phyloP scores from a whole-genome alignment of 2,113 vertebrate genomes.

The Lucifuga dentata region DNA sequence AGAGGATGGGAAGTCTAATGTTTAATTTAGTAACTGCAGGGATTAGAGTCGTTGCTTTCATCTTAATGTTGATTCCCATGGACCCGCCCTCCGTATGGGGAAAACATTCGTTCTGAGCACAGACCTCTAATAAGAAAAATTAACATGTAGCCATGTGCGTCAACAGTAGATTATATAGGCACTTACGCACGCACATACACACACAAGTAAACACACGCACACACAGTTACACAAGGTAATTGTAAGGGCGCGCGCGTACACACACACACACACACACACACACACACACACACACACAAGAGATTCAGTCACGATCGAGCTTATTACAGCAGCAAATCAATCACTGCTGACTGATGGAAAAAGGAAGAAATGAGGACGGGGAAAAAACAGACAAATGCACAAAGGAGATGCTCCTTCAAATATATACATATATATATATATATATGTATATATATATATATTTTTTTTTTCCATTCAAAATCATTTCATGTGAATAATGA shows the following conservation, averaged over 20 bases:
- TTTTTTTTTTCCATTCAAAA: constrained; percentile 21
- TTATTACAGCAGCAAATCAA: constrained; percentile 69
- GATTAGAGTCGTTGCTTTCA: constrained; percentile 67
- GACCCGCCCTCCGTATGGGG: constrained; percentile 66
- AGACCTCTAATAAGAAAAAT: constrained; percentile 62
- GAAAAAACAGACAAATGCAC: constrained; percentile 29
- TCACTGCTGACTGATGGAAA: constrained; percentile 51
- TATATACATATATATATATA: no score
- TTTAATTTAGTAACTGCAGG: constrained; percentile 66
- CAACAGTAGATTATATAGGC: constrained; percentile 43
- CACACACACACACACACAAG: constrained; percentile 35
- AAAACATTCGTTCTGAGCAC: constrained; percentile 63
- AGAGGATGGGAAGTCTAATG: constrained; percentile 58
- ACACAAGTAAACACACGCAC: constrained; percentile 9
- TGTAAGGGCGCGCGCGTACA: no score
- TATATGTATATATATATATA: no score
- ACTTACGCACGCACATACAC: constrained; percentile 7
- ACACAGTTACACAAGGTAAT: no score
- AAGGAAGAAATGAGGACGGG: constrained; percentile 37
- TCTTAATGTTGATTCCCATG: constrained; percentile 62
- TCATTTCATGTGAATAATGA: neutral
- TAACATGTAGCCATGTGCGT: constrained; percentile 67
- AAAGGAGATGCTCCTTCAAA: constrained; percentile 31
- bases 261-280: neutral
- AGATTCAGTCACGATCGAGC: constrained; percentile 69